These are phyloP conservation scores for Heliconius congener DNA, from an alignment of 1,140 invertebrate species.

Conservation along the genomic window DNA sequence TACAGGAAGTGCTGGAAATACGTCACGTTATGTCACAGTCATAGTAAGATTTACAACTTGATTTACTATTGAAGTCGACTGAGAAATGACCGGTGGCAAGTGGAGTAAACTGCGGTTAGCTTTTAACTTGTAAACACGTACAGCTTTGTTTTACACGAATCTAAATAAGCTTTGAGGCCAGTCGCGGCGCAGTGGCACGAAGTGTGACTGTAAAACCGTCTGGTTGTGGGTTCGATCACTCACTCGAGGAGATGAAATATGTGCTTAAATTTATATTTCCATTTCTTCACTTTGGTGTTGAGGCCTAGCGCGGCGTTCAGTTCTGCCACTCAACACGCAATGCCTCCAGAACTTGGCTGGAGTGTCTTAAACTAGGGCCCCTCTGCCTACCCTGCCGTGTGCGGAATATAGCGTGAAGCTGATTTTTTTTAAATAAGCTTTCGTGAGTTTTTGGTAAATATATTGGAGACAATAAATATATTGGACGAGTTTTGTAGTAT, in stretches of 20 bases:
- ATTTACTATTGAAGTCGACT: not conserved
- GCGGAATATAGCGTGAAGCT: too few relatives aligned
- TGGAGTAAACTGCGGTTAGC: not conserved
- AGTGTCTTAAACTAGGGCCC: too few relatives aligned
- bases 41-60: conserved; percentile 4
- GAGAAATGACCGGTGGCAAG: not conserved
- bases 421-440: not conserved
- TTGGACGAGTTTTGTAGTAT: not conserved
- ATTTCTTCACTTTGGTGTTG: too few relatives aligned
- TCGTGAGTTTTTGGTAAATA: not conserved
- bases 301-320: too few relatives aligned
- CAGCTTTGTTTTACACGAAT: not conserved
- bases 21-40: not conserved
- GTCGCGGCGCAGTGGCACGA: too few relatives aligned
- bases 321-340: too few relatives aligned
- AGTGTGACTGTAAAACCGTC: too few relatives aligned
- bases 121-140: conserved; percentile 1
- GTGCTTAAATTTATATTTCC: too few relatives aligned
- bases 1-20: not conserved
- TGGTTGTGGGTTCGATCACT: too few relatives aligned
- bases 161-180: not conserved
- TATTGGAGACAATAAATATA: not conserved
- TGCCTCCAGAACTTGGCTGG: too few relatives aligned
- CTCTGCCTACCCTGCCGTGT: too few relatives aligned
- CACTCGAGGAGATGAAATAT: too few relatives aligned